phyloP scores from a whole-genome alignment of 2,888 invertebrate genomes.

The Hirtodrosophila alboralis region DNA sequence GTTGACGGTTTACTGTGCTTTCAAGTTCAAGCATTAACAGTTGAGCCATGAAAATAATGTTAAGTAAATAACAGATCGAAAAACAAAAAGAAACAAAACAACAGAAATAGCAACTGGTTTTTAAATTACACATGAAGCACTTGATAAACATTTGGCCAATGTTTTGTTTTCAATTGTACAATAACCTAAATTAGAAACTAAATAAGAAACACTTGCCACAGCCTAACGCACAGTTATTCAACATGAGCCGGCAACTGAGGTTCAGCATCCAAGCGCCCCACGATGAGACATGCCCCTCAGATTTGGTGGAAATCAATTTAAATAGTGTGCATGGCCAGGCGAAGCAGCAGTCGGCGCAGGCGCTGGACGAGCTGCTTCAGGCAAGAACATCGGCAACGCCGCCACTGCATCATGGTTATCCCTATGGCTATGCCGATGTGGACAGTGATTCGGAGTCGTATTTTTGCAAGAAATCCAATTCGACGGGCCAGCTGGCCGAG shows the following conservation, averaged over 20 bases:
- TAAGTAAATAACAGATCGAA: slow-evolving; percentile 56
- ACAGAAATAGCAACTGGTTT: slow-evolving; percentile 71
- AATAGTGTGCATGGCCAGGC: slow-evolving; percentile 34
- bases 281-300: slow-evolving; percentile 38
- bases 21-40: slow-evolving; percentile 65
- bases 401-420: slow-evolving; percentile 65
- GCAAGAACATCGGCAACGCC: slow-evolving; percentile 11
- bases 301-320: slow-evolving; percentile 76
- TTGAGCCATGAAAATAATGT: slow-evolving; percentile 70
- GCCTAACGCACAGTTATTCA: slow-evolving; percentile 26
- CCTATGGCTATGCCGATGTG: slow-evolving; percentile 59
- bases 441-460: slow-evolving; percentile 56
- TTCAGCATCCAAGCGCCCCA: slow-evolving; percentile 52
- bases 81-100: slow-evolving; percentile 10
- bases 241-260: slow-evolving; percentile 65
- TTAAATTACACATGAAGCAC: slow-evolving; percentile 38
- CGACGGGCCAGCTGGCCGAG: slow-evolving; percentile 63
- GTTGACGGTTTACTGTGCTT: slow-evolving; percentile 21
- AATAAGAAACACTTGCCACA: slow-evolving; percentile 47
- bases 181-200: slow-evolving; percentile 67
- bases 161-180: slow-evolving; percentile 55
- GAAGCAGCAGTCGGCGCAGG: slow-evolving; percentile 55
- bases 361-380: slow-evolving; percentile 53
- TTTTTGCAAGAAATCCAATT: slow-evolving; percentile 66
- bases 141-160: slow-evolving; percentile 49